phyloP scores from a whole-genome alignment of 2,113 vertebrate genomes.

The Petrocephalus microphthalmus region DNA sequence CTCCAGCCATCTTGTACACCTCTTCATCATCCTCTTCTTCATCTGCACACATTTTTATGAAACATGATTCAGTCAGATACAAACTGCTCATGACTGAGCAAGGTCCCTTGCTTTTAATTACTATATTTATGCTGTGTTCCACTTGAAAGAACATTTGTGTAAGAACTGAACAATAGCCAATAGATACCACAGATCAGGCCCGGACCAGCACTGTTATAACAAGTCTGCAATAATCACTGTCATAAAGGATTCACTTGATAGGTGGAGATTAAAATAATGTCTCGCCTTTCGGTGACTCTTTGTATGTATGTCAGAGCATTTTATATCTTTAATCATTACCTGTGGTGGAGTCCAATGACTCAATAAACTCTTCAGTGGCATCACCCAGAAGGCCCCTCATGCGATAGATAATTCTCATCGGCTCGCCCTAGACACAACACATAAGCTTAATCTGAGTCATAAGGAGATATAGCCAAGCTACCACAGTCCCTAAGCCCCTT shows the following conservation, averaged over 20 bases:
- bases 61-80: not conserved
- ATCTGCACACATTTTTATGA: conserved; percentile 60
- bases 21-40: conserved; percentile 98
- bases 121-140: not conserved
- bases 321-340: conserved; percentile 56
- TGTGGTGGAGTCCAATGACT: conserved; percentile 93
- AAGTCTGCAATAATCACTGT: not conserved
- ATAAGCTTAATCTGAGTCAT: not conserved
- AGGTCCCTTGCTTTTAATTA: not conserved
- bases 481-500: not conserved
- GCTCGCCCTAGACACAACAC: conserved; percentile 73
- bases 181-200: not conserved
- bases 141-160: not conserved
- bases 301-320: not conserved
- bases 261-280: not conserved
- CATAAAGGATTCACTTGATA: not conserved
- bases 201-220: not conserved
- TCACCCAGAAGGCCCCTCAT: conserved; percentile 97
- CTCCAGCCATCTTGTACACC: conserved; percentile 96
- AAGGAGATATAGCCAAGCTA: not conserved
- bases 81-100: not conserved
- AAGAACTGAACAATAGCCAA: not conserved
- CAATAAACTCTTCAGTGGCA: conserved; percentile 96
- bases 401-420: conserved; percentile 98
- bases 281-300: not conserved